Evolutionary conservation across 1,140 invertebrate genomes (phyloP), one percentile per base, ranked within the genome.

Genomic region (Acromyrmex echinatior): DNA sequence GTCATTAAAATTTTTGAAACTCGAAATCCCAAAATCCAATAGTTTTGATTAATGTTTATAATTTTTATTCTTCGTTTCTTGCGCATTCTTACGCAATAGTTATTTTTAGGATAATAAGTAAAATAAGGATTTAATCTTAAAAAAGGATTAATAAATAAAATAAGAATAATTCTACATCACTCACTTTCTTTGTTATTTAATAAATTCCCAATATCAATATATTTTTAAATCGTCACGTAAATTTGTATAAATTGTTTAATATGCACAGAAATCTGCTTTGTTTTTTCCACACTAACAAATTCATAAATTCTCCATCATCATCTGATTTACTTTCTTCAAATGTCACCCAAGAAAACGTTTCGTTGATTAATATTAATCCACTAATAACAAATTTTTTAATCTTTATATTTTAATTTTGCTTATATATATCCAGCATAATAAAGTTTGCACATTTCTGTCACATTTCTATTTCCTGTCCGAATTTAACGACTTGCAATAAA

Each of bases 51-150:
- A 10, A 76, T 25, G 6, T 39, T 3, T 18, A 60, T 1, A 14
- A 76, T 16, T 16, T 12, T 77, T 60, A 77, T 25, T 62, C 12
- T 16, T 60, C 5, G n/a, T 62, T 66, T 81, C 16, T 86, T 78
- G 18, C 70, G 56, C 66, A 86, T 78, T 3, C 18, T 53, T 70
- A 10, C 6, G 12, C 21, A 70, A 49, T 10, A 12, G 4, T 4
- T 12, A 60, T 25, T 68, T 71, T 18, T 25, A 60, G 35, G 3
- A 14, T 66, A 35, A 31, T n/a, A 74, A 53, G 31, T 4, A 58
- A 39, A 77, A 60, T 77, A 62, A 39, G 0, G 45, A 62, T 39
- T 31, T 31, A 31, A 31, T 31, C 28, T 25, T 25, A 25, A 25
- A 25, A 25, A 25, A 25, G 1, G 25, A 25, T 25, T 25, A 25